Conservation (phyloP, 1,140 invertebrate species). For the Platyscapa corneri region DNA sequence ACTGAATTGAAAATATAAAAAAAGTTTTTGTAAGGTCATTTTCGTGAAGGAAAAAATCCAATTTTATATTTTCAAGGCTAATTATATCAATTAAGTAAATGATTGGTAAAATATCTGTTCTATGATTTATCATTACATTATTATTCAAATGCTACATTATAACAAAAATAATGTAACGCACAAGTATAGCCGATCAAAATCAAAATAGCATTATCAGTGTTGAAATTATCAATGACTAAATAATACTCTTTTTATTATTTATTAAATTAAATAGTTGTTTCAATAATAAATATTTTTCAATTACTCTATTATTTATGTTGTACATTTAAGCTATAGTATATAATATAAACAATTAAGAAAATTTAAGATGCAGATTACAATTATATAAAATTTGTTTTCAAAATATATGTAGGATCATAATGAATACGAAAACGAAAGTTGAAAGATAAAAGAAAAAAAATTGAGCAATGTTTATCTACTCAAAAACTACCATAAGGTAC, state of each 20-base stretch:
- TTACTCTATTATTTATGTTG: neutral
- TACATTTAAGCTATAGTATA: neutral
- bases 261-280: neutral
- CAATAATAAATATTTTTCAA: neutral
- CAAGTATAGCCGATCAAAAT: neutral
- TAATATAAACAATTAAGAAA: slow-evolving; percentile 4
- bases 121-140: neutral
- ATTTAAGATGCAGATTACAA: neutral
- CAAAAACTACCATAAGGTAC: neutral
- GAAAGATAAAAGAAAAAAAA: slow-evolving; percentile 10
- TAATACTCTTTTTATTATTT: neutral
- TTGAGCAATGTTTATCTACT: neutral
- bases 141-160: neutral
- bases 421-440: neutral
- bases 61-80: neutral
- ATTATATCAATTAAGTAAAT: neutral
- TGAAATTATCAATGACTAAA: neutral
- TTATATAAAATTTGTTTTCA: neutral
- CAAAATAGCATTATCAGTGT: neutral
- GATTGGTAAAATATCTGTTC: neutral
- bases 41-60: neutral
- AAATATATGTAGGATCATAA: neutral
- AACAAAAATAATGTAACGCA: neutral
- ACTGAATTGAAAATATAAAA: neutral
- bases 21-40: neutral